Evolutionary conservation across 2,797 vertebrate species (phyloP), one percentile per base, ranked within the genome.

Genomic region (Microctenopoma stevenorrisi): DNA sequence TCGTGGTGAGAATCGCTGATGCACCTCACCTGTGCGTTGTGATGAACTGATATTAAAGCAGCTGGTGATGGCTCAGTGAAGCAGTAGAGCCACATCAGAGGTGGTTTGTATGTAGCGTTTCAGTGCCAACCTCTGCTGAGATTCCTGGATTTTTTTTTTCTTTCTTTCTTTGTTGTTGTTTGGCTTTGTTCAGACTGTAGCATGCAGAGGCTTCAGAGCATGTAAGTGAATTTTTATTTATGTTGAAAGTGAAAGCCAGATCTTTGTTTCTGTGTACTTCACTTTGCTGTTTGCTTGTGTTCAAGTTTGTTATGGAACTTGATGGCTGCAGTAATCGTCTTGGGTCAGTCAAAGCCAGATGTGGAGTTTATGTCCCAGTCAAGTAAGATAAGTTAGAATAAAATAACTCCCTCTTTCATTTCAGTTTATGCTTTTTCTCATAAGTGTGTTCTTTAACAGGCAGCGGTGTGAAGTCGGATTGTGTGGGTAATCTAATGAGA

Each of bases 401-500:
- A 14, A 6, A 43, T 43, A 12, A 43, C 16, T 7, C 0, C 14
- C 6, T 15, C n/a, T 28, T 0, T n/a, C 1, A 4, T 25, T 0
- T 14, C 0, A 0, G 13, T 44, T 28, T 16, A 6, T 6, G 1
- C 3, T 16, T 13, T 1, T 2, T 0, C 26, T 74, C 4, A 77
- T 4, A 0, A 11, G 3, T 2, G 1, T 54, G 37, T 26, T 7
- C 3, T 3, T 26, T 0, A 64, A 28, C 70, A 91, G 91, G 53
- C 72, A 72, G 65, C 30, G 89, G 83, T 26, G 73, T 93, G 44
- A 89, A 8, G 68, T 44, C 83, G 0, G 91, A 94, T 22, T 95
- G 95, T 78, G 22, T 74, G 1, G 94, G 84, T 18, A 93, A 89
- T 76, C 66, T 93, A 4, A 88, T 95, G 88, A 91, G 84, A 61